Conservation (phyloP, 2,888 invertebrate genomes). For the Cephus pulcher region DNA sequence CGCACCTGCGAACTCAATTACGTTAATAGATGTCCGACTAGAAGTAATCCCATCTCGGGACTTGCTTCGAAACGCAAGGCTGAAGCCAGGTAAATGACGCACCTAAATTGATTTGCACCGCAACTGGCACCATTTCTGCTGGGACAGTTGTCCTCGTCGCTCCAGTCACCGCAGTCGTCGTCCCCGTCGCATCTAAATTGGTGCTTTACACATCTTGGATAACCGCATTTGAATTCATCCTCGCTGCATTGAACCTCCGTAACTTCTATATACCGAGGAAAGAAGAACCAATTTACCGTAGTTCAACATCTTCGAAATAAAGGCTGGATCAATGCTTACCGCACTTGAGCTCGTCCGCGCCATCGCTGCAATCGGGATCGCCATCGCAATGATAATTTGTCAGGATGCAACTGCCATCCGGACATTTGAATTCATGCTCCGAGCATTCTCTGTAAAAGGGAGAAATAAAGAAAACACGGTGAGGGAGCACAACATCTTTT, state of each 20-base stretch:
- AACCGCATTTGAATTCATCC: constrained; percentile 80
- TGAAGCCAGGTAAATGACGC: constrained; percentile 38
- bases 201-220: constrained; percentile 78
- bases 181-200: constrained; percentile 87
- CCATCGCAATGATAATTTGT: constrained; percentile 82
- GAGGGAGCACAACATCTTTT: too few relatives aligned
- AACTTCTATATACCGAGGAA: constrained; percentile 36
- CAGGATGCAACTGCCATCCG: constrained; percentile 82
- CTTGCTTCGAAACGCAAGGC: too few relatives aligned
- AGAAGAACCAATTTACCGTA: background rate
- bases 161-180: constrained; percentile 89
- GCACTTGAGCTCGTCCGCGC: constrained; percentile 82
- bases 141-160: constrained; percentile 85
- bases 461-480: too few relatives aligned
- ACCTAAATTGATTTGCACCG: constrained; percentile 79
- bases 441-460: constrained; percentile 70
- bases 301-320: background rate
- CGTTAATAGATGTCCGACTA: background rate
- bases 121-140: constrained; percentile 72
- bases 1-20: constrained; percentile 70
- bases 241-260: constrained; percentile 72
- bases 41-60: too few relatives aligned
- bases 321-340: constrained; percentile 49
- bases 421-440: constrained; percentile 79
- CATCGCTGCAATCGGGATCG: constrained; percentile 85